Evolutionary conservation across 2,797 vertebrate genomes (phyloP).

Genomic region (Periparus ater): DNA sequence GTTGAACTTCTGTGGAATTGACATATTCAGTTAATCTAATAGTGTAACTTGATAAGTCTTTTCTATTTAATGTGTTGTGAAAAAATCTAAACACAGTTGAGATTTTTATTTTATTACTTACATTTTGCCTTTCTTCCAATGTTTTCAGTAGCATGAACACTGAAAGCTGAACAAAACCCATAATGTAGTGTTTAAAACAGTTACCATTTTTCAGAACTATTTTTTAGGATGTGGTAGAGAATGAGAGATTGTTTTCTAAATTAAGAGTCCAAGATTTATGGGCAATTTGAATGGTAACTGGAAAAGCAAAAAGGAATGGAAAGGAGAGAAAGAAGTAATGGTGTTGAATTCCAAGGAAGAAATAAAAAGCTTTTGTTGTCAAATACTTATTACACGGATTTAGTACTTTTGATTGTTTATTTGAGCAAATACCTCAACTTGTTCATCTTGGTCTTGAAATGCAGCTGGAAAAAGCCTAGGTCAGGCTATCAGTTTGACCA

Average conservation of each 20-base stretch:
- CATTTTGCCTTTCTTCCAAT: not conserved
- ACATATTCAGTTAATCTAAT: constrained; percentile 6
- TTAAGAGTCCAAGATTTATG: constrained; percentile 38
- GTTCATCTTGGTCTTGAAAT: constrained; percentile 5
- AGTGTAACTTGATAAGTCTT: not conserved
- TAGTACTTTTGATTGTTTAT: constrained; percentile 34
- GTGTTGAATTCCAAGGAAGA: not conserved
- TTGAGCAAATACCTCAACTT: constrained; percentile 7
- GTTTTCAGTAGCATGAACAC: not conserved
- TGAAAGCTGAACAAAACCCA: constrained; percentile 1
- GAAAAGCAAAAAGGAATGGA: not conserved
- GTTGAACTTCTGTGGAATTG: not conserved
- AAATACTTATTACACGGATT: constrained; percentile 23
- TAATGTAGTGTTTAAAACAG: constrained; percentile 11
- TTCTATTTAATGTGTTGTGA: constrained; percentile 3
- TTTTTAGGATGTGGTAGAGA: not conserved
- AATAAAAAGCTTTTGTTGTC: constrained; percentile 39
- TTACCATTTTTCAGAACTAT: constrained; percentile 11
- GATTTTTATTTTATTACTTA: constrained; percentile 29
- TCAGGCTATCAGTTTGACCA: not conserved
- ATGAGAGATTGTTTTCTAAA: constrained; percentile 42
- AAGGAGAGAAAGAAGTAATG: not conserved
- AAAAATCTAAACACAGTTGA: constrained; percentile 33
- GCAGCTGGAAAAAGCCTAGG: not conserved
- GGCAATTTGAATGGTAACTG: constrained; percentile 37